Conservation (phyloP, 2,888 invertebrate species). For the Drosophila austrosaltans region DNA sequence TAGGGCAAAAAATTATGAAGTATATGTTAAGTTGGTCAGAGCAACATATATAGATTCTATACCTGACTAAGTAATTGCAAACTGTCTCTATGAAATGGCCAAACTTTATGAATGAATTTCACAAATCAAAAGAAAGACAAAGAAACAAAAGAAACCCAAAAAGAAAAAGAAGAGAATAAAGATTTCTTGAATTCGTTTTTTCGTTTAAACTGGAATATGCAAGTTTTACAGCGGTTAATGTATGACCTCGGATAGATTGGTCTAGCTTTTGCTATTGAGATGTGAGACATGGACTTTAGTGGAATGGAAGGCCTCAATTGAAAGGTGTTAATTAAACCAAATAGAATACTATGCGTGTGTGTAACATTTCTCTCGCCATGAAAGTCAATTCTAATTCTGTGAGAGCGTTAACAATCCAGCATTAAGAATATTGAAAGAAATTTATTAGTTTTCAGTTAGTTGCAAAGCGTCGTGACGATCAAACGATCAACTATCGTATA, state of each 20-base stretch:
- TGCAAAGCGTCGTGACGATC: slow-evolving; percentile 48
- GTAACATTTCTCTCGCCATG: slow-evolving; percentile 53
- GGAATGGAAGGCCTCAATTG: slow-evolving; percentile 46
- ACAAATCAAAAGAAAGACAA: not conserved
- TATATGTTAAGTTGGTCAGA: not conserved
- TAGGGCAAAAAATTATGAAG: slow-evolving; percentile 1
- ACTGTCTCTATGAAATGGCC: too few species aligned
- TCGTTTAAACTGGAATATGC: slow-evolving; percentile 63
- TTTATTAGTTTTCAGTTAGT: slow-evolving; percentile 48
- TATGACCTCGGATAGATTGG: slow-evolving; percentile 35
- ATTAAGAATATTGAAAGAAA: slow-evolving; percentile 41
- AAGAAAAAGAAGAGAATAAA: not conserved
- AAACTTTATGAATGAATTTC: slow-evolving; percentile 3
- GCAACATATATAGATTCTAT: not conserved
- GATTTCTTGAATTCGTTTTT: not conserved
- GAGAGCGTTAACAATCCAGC: slow-evolving; percentile 8
- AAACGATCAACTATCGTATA: not conserved
- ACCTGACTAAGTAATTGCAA: too few species aligned
- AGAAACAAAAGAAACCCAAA: not conserved
- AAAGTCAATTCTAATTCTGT: slow-evolving; percentile 32
- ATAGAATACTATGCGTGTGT: slow-evolving; percentile 33
- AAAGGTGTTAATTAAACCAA: slow-evolving; percentile 69
- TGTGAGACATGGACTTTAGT: slow-evolving; percentile 13
- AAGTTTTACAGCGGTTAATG: slow-evolving; percentile 61
- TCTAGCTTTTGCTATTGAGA: not conserved